Percentiles rank a stretch among this genome's conserved stretches.
phyloP scores from a whole-genome alignment of 2,888 invertebrate species.

The Hedya salicella region DNA sequence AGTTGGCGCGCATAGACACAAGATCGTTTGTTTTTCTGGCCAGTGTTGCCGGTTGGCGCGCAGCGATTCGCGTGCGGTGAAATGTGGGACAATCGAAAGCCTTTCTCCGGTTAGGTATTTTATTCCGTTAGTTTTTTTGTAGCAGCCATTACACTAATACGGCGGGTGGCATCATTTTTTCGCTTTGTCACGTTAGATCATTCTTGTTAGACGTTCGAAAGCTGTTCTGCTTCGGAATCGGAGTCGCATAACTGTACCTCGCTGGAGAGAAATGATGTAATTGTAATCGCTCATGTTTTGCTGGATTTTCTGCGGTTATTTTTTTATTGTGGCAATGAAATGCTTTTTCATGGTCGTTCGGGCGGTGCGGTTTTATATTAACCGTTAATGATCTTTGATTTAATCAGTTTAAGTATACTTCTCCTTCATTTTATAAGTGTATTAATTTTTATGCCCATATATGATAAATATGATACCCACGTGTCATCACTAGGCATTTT shows the following conservation, averaged over 20 bases:
- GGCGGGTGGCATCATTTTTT: conserved; percentile 82
- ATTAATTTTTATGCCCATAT: too few relatives aligned
- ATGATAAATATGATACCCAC: too few relatives aligned
- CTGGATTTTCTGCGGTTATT: conserved; percentile 46
- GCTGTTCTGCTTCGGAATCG: conserved; percentile 74
- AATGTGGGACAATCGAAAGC: conserved; percentile 85
- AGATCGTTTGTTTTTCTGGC: conserved; percentile 61
- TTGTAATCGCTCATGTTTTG: conserved; percentile 58
- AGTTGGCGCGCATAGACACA: conserved; percentile 58
- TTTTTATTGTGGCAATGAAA: conserved; percentile 44
- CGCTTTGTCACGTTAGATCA: conserved; percentile 85
- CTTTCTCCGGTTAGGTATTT: conserved; percentile 85
- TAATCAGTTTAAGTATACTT: background rate
- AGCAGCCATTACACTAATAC: conserved; percentile 81
- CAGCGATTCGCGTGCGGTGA: conserved; percentile 76
- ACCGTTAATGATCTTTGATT: conserved; percentile 19
- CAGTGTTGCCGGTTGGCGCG: conserved; percentile 68
- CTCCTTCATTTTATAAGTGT: background rate
- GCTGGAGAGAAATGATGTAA: conserved; percentile 74
- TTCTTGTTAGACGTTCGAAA: conserved; percentile 82
- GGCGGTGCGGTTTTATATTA: conserved; percentile 26
- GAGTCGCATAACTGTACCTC: conserved; percentile 78
- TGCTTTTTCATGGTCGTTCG: conserved; percentile 40
- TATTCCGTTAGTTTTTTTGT: conserved; percentile 85
- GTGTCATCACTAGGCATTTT: too few relatives aligned